phyloP scores from a whole-genome alignment of 2,797 vertebrate genomes.

The Loris lydekkerianus region DNA sequence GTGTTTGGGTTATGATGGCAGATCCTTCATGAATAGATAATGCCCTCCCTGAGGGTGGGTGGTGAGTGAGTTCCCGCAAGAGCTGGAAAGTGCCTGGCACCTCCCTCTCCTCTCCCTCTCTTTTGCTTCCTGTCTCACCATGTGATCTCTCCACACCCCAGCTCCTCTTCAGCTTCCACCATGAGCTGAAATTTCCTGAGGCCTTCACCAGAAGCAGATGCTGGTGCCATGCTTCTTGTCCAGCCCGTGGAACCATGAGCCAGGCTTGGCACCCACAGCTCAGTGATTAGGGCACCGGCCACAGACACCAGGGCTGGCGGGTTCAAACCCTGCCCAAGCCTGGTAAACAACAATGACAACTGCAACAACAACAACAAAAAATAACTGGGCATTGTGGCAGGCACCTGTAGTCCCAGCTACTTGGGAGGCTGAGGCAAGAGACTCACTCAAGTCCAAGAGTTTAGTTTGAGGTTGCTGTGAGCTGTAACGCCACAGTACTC shows the following conservation, averaged over 20 bases:
- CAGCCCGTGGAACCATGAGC: neutral
- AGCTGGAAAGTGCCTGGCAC: neutral
- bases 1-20: neutral
- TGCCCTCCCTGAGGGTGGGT: neutral
- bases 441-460: too few species aligned
- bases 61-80: neutral
- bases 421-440: too few species aligned
- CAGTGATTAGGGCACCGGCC: too few species aligned
- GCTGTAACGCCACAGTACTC: too few species aligned
- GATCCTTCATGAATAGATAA: neutral
- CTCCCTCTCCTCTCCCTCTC: neutral
- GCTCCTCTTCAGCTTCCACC: neutral
- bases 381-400: too few species aligned
- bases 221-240: neutral
- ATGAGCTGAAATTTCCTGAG: neutral
- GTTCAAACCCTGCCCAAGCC: too few species aligned
- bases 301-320: too few species aligned
- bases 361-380: too few species aligned
- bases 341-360: too few species aligned
- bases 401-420: too few species aligned
- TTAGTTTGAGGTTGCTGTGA: too few species aligned
- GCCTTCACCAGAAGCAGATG: neutral
- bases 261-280: too few species aligned
- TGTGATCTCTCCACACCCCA: neutral
- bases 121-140: neutral